A percentile compares a stretch with the other conserved stretches of the same genome.
Evolutionary conservation across 2,888 invertebrate species (phyloP).

Genomic region (Cerastis rubricosa): DNA sequence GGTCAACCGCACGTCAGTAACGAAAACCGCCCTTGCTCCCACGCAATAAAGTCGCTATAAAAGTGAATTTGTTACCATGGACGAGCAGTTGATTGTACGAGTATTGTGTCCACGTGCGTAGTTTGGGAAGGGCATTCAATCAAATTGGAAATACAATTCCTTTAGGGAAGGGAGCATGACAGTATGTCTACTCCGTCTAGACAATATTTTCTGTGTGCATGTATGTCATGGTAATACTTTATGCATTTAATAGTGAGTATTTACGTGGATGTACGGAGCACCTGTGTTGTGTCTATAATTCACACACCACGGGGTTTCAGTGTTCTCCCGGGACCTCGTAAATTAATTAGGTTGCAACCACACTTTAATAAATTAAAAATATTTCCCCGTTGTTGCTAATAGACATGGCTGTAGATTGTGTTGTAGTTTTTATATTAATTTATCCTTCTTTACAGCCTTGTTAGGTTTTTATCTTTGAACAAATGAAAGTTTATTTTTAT

Average conservation of each 20-base stretch:
- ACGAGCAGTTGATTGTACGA: constrained; percentile 17
- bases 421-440: constrained; percentile 4
- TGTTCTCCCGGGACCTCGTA: constrained; percentile 70
- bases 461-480: background rate
- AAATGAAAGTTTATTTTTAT: background rate
- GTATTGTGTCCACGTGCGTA: constrained; percentile 15
- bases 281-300: constrained; percentile 50
- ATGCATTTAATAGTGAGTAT: constrained; percentile 44
- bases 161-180: constrained; percentile 23
- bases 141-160: constrained; percentile 38
- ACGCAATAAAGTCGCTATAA: background rate
- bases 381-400: constrained; percentile 32
- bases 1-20: background rate
- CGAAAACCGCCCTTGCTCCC: background rate
- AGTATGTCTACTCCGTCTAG: constrained; percentile 42
- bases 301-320: constrained; percentile 60
- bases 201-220: constrained; percentile 37
- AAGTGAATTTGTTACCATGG: background rate
- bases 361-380: constrained; percentile 46
- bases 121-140: constrained; percentile 40
- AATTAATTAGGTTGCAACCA: constrained; percentile 75
- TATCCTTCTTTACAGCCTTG: constrained; percentile 16
- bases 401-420: constrained; percentile 11
- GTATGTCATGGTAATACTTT: constrained; percentile 21
- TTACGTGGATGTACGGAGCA: constrained; percentile 29